A percentile compares a stretch with the other conserved stretches of the same genome.
Evolutionary conservation across 2,113 vertebrate species (phyloP).

Genomic region (Laticauda laticaudata): DNA sequence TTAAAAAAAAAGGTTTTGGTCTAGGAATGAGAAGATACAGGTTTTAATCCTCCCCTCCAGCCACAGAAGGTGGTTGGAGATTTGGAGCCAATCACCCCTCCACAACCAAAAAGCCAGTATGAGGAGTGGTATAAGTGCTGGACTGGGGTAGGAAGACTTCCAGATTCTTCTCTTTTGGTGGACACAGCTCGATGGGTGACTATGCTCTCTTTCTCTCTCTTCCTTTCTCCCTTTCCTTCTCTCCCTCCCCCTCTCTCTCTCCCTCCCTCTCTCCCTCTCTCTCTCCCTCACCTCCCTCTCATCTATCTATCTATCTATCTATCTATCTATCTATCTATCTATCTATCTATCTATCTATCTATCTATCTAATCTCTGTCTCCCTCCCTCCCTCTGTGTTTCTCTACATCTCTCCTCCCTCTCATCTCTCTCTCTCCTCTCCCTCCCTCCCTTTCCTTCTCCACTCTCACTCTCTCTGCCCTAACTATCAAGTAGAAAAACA

Average conservation of each 20-base stretch:
- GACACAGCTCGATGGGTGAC: background rate
- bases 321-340: too few relatives aligned
- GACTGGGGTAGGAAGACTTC: background rate
- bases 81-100: background rate
- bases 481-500: too few relatives aligned
- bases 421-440: too few relatives aligned
- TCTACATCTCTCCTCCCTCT: too few relatives aligned
- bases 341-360: too few relatives aligned
- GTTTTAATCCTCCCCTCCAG: background rate
- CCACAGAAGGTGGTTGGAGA: background rate
- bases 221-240: fast-evolving
- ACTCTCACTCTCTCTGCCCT: fast-evolving
- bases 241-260: too few relatives aligned
- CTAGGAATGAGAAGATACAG: background rate
- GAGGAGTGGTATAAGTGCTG: background rate
- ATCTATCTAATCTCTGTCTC: too few relatives aligned
- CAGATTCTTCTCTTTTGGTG: background rate
- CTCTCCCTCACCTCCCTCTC: too few relatives aligned
- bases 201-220: fast-evolving
- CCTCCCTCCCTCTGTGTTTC: too few relatives aligned
- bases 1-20: background rate
- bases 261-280: fast-evolving
- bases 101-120: background rate
- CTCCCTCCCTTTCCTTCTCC: too few relatives aligned
- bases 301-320: too few relatives aligned